Percentiles rank a stretch among this genome's conserved stretches.
phyloP scores from a whole-genome alignment of 2,888 invertebrate genomes.

The Drosophila koepferae region DNA sequence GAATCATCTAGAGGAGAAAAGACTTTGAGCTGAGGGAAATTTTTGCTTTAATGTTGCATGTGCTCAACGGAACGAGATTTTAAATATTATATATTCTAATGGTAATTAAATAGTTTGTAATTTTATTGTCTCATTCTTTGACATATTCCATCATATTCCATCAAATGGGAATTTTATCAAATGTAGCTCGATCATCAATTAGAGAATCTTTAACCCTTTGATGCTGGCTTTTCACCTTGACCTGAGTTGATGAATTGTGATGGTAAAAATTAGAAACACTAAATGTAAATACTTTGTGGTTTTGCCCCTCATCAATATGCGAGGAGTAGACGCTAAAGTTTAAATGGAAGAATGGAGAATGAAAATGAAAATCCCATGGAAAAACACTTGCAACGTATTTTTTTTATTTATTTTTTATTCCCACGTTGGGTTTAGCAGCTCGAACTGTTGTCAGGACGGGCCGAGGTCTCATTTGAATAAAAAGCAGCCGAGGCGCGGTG shows the following conservation, averaged over 20 bases:
- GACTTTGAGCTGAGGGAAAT: background rate
- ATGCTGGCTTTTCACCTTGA: background rate
- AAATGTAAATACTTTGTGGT: slow-evolving; percentile 21
- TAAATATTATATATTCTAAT: background rate
- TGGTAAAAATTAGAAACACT: slow-evolving; percentile 6
- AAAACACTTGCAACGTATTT: slow-evolving; percentile 61
- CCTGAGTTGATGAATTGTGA: slow-evolving; percentile 6
- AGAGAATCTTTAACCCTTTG: slow-evolving; percentile 15
- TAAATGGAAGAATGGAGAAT: background rate
- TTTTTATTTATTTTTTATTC: slow-evolving; percentile 58
- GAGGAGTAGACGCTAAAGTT: slow-evolving; percentile 13
- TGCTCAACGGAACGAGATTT: background rate
- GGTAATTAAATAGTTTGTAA: background rate
- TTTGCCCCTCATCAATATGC: slow-evolving; percentile 39
- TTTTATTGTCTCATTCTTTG: background rate
- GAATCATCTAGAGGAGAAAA: background rate
- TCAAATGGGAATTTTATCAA: background rate
- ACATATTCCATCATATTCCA: background rate
- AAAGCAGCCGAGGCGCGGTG: slow-evolving; percentile 56
- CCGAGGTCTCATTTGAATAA: slow-evolving; percentile 34
- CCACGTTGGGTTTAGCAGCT: slow-evolving; percentile 52
- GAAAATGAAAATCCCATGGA: slow-evolving; percentile 9
- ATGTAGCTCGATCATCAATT: slow-evolving; percentile 15
- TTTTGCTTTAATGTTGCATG: background rate
- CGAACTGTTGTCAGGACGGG: slow-evolving; percentile 44